Conservation (phyloP, 2,888 invertebrate species). For the Calameuta filiformis region DNA sequence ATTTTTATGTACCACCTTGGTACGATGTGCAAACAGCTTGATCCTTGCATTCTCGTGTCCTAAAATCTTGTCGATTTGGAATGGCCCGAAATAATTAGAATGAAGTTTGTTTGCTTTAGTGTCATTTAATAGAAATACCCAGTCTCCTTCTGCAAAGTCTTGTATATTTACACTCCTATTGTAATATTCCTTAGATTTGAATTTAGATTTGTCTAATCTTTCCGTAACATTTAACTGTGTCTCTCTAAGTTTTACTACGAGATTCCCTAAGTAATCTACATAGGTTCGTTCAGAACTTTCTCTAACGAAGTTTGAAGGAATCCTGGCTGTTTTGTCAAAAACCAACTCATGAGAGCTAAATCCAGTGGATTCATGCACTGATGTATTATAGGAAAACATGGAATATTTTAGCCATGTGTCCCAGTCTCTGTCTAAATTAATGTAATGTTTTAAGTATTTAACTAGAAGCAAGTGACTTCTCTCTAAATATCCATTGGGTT, state of each 20-base stretch:
- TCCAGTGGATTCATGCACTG: constrained; percentile 4
- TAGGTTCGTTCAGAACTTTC: neutral
- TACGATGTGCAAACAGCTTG: neutral
- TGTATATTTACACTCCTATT: neutral
- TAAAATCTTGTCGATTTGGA: neutral
- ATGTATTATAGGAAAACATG: constrained; percentile 12
- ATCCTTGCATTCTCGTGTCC: neutral
- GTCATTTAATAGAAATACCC: constrained; percentile 1
- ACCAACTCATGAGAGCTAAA: constrained; percentile 1
- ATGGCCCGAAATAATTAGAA: neutral
- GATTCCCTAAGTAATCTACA: neutral
- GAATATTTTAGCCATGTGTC: constrained; percentile 9
- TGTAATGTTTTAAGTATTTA: constrained; percentile 9
- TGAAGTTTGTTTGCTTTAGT: neutral
- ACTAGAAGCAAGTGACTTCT: constrained; percentile 8
- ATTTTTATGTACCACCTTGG: neutral
- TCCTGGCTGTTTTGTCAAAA: neutral
- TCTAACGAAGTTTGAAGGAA: neutral
- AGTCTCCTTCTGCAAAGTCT: neutral
- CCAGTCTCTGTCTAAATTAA: neutral
- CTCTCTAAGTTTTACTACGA: neutral
- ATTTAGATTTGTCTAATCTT: neutral
- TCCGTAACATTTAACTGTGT: neutral
- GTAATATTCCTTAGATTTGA: constrained; percentile 1
- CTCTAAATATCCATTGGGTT: constrained; percentile 5